A percentile compares a stretch with the other conserved stretches of the same genome.
Conservation (phyloP, 2,888 invertebrate genomes). For the Ernsta delagoae region DNA sequence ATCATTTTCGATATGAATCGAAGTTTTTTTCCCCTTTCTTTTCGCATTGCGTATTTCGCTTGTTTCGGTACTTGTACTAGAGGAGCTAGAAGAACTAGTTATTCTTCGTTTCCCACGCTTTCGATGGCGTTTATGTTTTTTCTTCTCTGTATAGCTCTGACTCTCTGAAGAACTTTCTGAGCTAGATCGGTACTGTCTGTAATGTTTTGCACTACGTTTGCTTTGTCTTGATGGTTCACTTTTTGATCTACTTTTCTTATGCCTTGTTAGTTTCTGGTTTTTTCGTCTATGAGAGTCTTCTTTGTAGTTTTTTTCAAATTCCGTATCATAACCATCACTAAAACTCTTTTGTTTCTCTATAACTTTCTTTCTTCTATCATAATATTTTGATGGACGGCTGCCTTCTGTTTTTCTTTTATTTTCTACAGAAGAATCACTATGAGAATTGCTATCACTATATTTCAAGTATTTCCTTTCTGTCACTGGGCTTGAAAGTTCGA, state of each 20-base stretch:
- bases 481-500: constrained; percentile 76
- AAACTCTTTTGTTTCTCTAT: constrained; percentile 75
- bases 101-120: constrained; percentile 74
- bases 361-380: constrained; percentile 66
- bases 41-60: constrained; percentile 71
- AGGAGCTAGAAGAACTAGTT: constrained; percentile 67
- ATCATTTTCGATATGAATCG: constrained; percentile 75
- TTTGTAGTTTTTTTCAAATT: constrained; percentile 61
- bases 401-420: constrained; percentile 62
- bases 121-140: constrained; percentile 70
- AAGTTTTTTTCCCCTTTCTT: constrained; percentile 77
- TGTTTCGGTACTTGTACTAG: constrained; percentile 71
- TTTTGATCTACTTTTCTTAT: constrained; percentile 74
- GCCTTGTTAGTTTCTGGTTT: constrained; percentile 54
- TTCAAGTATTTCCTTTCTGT: constrained; percentile 60
- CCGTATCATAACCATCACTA: constrained; percentile 76
- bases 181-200: constrained; percentile 60
- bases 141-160: constrained; percentile 66
- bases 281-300: constrained; percentile 56
- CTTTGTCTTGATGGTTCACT: constrained; percentile 74
- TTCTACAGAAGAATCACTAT: constrained; percentile 76
- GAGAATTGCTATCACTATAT: constrained; percentile 64
- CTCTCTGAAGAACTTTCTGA: constrained; percentile 69
- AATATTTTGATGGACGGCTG: constrained; percentile 62
- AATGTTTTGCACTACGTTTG: constrained; percentile 60